Base-by-base conservation (phyloP, 2,113 vertebrate genomes). In the Gobius niger region DNA sequence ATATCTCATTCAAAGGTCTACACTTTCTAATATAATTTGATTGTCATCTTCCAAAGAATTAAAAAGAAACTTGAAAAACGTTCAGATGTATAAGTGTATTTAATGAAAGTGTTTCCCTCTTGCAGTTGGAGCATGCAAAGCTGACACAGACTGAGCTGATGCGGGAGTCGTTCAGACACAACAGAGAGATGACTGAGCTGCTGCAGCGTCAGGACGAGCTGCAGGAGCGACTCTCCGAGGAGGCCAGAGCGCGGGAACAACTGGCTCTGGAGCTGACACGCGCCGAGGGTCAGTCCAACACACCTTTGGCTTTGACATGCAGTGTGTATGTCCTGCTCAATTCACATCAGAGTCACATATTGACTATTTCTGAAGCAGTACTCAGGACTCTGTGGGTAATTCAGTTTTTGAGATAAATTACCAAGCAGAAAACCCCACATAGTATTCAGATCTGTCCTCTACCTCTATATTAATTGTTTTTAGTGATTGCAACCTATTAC, bases 111-210 rank as follows among this genome's bases (percentile, higher is more conserved):
- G 24, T 81, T 53, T 61, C 12, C 56, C 34, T 9, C 60, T 75
- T 40, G 54, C 71, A 99, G 98, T 92, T 99, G 47, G 96, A 98
- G 82, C 98, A 99, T 89, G 98, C 96, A 24, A 94, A 91, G 85
- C 74, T 95, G 73, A 94, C 96, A 54, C 95, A 98, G 91, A 98
- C 97, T 7, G 96, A 99, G 72, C 91, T 99, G 85, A 90, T 98
- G 92, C 92, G 91, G 63, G 96, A 99, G 79, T 96, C 96, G 15
- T 95, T 97, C 92, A 94, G 92, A 82, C 93, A 94, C 77, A 95
- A 95, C 8, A 90, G 94, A 82, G 95, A 98, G 90, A 94, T 94
- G 24, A 85, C 87, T 6, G 95, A 96, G 53, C 94, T 94, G 61
- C 78, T 94, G 16, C 93, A 83, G 82, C 94, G 93, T 84, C 96